Evolutionary conservation across 2,888 invertebrate genomes (phyloP), one percentile per base, ranked within the genome.

Genomic region (Belgica antarctica): DNA sequence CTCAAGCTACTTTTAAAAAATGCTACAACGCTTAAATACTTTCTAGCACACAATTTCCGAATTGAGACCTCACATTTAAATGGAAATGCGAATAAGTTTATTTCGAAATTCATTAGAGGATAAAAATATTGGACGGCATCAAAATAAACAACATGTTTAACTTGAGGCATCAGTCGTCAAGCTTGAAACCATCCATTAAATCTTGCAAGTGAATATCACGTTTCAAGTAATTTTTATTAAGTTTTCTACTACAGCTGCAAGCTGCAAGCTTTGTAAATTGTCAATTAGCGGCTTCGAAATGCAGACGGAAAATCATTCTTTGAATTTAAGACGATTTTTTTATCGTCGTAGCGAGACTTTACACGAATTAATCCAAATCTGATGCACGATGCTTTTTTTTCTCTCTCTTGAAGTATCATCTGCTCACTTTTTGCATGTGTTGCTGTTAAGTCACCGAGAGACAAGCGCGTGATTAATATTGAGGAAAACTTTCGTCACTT

Each of bases 231-330:
- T 52, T 52, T 52, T 22, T 17, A 22, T 8, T 22, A 31, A 31
- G 8, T 52, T n/a, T 17, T 52, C 22, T 52, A 12, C 12, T 52
- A 5, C 12, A 4, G 15, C 12, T 41, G 41, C 41, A 41, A 41
- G 59, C 59, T 59, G 27, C 25, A 59, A 59, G 27, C 27, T 25
- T 65, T 65, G 63, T 65, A 65, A 65, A 65, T 65, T 65, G 63
- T 65, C 63, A 65, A 65, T 65, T 65, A 65, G 41, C 41, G 27
- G 27, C 10, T 65, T 65, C 27, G 8, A 41, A 1, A 17, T 62
- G 12, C n/a, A 59, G 15, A 59, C 12, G 27, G 59, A 59, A 59
- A 25, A n/a, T 41, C n/a, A 8, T 65, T n/a, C 46, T 46, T 7
- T 41, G 24, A 12, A 46, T 46, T 17, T 22, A 63, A 68, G 52